A percentile compares a stretch with the other conserved stretches of the same genome.
Evolutionary conservation across 2,797 vertebrate genomes (phyloP).

Genomic region (Acanthornis magna): DNA sequence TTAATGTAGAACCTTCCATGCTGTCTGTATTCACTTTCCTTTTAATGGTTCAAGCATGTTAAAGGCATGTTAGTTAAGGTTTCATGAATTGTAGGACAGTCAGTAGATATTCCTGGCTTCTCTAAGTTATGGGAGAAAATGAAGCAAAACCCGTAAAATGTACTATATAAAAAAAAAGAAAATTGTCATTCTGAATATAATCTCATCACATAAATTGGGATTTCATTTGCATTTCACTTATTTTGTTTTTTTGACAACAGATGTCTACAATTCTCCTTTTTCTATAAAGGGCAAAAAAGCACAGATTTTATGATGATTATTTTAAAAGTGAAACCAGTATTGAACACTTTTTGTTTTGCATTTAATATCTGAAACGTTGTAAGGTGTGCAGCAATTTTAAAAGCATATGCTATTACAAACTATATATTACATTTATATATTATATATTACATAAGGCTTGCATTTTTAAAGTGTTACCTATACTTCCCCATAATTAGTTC

Average conservation of each 20-base stretch:
- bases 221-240: background rate
- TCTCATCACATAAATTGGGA: fast-evolving
- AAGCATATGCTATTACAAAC: background rate
- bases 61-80: background rate
- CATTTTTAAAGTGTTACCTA: background rate
- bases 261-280: background rate
- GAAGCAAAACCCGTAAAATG: background rate
- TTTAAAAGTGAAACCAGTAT: background rate
- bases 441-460: background rate
- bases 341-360: background rate
- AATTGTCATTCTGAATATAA: background rate
- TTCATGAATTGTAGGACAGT: background rate
- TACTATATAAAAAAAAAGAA: background rate
- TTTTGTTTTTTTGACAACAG: background rate
- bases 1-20: background rate
- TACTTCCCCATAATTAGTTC: background rate
- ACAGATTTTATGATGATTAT: background rate
- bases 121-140: background rate
- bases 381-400: background rate
- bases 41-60: background rate
- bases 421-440: background rate
- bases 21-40: background rate
- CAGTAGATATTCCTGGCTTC: background rate
- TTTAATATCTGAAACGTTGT: background rate
- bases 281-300: background rate